Evolutionary conservation across 2,113 vertebrate genomes (phyloP).

Genomic region (human (Homo sapiens)): GRCh38 chr3:103736001-103736500

Average conservation of each 20-base stretch:
- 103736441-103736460: constrained; percentile 45
- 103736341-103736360: constrained; percentile 59
- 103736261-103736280: not conserved
- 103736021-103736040: not conserved
- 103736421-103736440: constrained; percentile 65
- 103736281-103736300: not conserved
- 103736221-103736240: not conserved
- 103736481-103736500: constrained; percentile 67
- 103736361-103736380: constrained; percentile 58
- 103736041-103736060: not conserved
- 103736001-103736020: not conserved
- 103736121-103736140: not conserved
- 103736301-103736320: not conserved
- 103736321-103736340: not conserved
- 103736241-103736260: not conserved
- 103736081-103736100: not conserved
- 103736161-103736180: not conserved
- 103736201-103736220: not conserved
- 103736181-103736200: not conserved
- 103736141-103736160: not conserved
- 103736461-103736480: constrained; percentile 69
- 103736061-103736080: not conserved
- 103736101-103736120: not conserved
- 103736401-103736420: constrained; percentile 65
- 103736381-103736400: constrained; percentile 42